phyloP scores from a whole-genome alignment of 2,113 vertebrate genomes.

The Phylloscopus trochiloides region DNA sequence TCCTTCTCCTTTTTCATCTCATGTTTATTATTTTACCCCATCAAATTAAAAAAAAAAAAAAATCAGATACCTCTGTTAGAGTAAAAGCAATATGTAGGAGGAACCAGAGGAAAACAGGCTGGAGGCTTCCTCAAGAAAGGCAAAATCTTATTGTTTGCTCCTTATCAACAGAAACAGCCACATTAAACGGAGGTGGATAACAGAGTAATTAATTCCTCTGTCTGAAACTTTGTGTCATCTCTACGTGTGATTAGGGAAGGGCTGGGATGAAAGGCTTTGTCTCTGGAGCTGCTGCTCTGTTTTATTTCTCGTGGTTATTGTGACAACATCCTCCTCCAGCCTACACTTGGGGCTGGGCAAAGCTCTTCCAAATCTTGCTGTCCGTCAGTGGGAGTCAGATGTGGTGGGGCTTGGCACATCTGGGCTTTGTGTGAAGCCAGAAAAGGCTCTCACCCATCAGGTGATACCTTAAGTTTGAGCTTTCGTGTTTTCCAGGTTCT shows the following conservation, averaged over 20 bases:
- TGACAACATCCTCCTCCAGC: background rate
- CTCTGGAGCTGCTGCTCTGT: background rate
- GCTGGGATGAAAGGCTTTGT: background rate
- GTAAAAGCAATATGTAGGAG: background rate
- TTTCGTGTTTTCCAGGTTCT: background rate
- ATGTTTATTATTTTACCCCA: background rate
- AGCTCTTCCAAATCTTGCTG: background rate
- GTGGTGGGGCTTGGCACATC: background rate
- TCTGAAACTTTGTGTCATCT: background rate
- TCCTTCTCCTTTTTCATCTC: constrained; percentile 7
- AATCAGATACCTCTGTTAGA: background rate
- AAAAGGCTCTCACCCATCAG: background rate
- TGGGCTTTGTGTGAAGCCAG: background rate
- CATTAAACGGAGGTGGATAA: background rate
- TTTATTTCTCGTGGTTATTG: background rate
- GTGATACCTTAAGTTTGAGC: background rate
- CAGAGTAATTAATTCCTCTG: background rate
- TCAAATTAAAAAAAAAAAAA: background rate
- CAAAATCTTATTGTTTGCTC: background rate
- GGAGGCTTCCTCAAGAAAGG: background rate
- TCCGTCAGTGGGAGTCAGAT: background rate
- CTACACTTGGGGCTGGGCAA: background rate
- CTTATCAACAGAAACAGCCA: background rate
- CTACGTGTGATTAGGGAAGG: background rate
- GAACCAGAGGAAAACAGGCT: background rate